Conservation (phyloP, 2,113 vertebrate genomes). For the Egretta garzetta region DNA sequence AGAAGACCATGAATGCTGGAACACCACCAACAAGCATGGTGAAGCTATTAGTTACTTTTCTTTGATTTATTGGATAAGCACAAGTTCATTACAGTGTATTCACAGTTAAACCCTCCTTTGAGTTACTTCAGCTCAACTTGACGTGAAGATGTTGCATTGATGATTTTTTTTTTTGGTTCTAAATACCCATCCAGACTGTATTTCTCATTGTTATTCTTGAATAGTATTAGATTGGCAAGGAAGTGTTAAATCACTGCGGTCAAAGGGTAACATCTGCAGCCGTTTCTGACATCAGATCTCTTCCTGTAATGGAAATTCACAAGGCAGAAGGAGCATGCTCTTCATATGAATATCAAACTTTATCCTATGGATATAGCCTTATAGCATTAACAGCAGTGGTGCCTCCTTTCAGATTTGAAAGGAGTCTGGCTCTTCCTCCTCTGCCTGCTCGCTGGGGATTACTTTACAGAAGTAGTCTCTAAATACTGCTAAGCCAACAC, state of each 20-base stretch:
- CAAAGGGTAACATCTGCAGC: slow-evolving; percentile 24
- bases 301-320: neutral
- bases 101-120: neutral
- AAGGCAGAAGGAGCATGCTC: neutral
- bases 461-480: neutral
- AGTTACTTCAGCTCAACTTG: neutral
- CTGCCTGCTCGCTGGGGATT: neutral
- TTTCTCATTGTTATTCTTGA: neutral
- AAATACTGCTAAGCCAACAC: neutral
- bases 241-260: neutral
- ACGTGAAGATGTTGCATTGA: neutral
- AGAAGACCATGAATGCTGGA: neutral
- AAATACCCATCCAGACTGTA: neutral
- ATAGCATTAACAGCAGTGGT: neutral
- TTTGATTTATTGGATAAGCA: neutral
- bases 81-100: neutral
- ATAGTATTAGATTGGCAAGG: neutral
- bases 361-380: neutral
- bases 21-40: neutral
- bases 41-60: neutral
- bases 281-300: neutral
- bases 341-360: neutral
- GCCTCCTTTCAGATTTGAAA: neutral
- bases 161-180: neutral
- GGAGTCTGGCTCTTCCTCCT: neutral